Conservation (phyloP, 1,140 invertebrate genomes). For the Drosophila cardini region DNA sequence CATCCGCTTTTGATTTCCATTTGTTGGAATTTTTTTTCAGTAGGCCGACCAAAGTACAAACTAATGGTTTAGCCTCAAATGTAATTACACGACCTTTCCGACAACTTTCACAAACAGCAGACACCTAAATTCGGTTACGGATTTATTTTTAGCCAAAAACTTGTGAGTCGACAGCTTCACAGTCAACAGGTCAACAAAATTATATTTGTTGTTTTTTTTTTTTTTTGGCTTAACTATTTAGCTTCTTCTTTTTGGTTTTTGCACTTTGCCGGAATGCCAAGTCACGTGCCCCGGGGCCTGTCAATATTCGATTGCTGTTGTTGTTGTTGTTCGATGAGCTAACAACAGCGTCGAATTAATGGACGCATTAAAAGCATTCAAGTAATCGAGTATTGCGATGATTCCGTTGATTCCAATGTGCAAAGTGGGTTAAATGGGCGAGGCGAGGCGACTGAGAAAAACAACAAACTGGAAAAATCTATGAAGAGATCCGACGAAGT, state of each 20-base stretch:
- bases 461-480: conserved; percentile 6
- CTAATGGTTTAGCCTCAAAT: conserved; percentile 2
- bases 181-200: conserved; percentile 50
- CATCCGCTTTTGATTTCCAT: not conserved
- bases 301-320: conserved; percentile 34
- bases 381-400: conserved; percentile 43
- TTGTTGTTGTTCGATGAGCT: conserved; percentile 51
- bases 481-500: not conserved
- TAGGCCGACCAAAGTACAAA: conserved; percentile 1
- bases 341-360: conserved; percentile 53
- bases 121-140: conserved; percentile 31
- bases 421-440: conserved; percentile 58
- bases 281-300: conserved; percentile 67
- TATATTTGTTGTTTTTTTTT: conserved; percentile 10
- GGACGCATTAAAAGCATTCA: conserved; percentile 43
- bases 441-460: conserved; percentile 28
- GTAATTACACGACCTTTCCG: conserved; percentile 43
- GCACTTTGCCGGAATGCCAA: conserved; percentile 59
- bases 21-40: not conserved
- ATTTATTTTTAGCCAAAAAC: conserved; percentile 62
- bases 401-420: conserved; percentile 49
- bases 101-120: conserved; percentile 44
- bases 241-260: conserved; percentile 38
- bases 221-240: conserved; percentile 10
- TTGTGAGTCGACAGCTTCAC: conserved; percentile 40